A percentile compares a stretch with the other conserved stretches of the same genome.
phyloP scores from a whole-genome alignment of 2,113 vertebrate genomes.

The Fulmarus glacialis region DNA sequence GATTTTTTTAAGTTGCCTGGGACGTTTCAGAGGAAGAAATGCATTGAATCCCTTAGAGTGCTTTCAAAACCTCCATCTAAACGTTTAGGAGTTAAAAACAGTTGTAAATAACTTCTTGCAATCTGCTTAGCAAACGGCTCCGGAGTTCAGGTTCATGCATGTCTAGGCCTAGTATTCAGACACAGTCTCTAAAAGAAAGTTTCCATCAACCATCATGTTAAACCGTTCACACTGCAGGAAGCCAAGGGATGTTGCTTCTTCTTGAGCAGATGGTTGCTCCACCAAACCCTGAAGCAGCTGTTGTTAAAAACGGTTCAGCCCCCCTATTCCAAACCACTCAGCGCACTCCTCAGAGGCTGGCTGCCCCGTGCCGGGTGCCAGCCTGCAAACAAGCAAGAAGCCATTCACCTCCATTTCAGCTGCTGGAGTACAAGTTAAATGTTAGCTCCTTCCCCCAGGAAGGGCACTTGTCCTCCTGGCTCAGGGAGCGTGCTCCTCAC shows the following conservation, averaged over 20 bases:
- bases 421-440: not conserved
- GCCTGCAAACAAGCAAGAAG: not conserved
- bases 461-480: not conserved
- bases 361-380: accelerated
- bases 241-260: not conserved
- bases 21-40: not conserved
- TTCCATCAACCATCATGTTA: not conserved
- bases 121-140: not conserved
- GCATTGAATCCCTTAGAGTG: not conserved
- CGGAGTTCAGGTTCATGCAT: not conserved
- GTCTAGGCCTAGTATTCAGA: not conserved
- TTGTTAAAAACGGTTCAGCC: not conserved
- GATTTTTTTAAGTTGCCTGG: not conserved
- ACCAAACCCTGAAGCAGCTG: not conserved
- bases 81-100: not conserved
- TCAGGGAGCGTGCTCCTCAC: accelerated
- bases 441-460: not conserved
- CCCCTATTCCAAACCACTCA: not conserved
- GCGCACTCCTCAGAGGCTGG: not conserved
- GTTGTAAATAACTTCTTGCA: not conserved
- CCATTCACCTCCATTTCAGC: accelerated
- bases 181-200: not conserved
- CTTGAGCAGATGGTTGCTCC: not conserved
- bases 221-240: not conserved
- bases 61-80: not conserved